A percentile compares a stretch with the other conserved stretches of the same genome.
These are phyloP conservation scores for Colaptes auratus DNA, from an alignment of 2,113 vertebrate genomes.

Conservation along the genomic window DNA sequence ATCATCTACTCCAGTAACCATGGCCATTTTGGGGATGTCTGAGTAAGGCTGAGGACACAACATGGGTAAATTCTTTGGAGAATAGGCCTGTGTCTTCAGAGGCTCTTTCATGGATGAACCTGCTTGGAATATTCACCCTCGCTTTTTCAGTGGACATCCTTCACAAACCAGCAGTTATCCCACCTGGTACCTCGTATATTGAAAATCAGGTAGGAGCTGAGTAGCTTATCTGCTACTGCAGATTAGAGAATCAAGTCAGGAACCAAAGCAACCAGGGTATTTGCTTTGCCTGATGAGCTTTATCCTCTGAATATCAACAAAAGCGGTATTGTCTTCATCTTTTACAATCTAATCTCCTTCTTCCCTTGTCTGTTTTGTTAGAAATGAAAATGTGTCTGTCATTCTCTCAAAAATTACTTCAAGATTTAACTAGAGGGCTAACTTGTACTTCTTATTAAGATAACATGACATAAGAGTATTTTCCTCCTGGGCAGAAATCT, in stretches of 20 bases:
- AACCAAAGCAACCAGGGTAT: not conserved
- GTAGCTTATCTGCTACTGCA: not conserved
- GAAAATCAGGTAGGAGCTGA: not conserved
- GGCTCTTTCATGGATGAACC: not conserved
- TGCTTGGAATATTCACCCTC: not conserved
- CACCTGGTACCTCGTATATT: not conserved
- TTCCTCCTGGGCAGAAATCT: constrained; percentile 8
- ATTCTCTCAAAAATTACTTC: not conserved
- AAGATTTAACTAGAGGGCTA: constrained; percentile 25
- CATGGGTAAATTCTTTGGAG: not conserved
- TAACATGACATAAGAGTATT: not conserved
- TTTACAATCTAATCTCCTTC: not conserved
- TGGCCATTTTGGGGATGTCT: not conserved
- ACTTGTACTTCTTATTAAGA: constrained; percentile 4
- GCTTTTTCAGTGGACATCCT: not conserved
- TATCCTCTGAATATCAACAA: not conserved
- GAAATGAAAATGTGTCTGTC: constrained; percentile 4
- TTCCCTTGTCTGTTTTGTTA: not conserved
- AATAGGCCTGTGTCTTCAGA: not conserved
- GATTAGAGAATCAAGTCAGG: not conserved
- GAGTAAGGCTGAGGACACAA: not conserved
- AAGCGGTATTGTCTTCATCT: not conserved
- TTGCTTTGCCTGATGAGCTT: not conserved
- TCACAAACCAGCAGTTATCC: not conserved
- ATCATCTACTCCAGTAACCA: not conserved